phyloP scores from a whole-genome alignment of 2,113 vertebrate species.

The Pitta sordida region DNA sequence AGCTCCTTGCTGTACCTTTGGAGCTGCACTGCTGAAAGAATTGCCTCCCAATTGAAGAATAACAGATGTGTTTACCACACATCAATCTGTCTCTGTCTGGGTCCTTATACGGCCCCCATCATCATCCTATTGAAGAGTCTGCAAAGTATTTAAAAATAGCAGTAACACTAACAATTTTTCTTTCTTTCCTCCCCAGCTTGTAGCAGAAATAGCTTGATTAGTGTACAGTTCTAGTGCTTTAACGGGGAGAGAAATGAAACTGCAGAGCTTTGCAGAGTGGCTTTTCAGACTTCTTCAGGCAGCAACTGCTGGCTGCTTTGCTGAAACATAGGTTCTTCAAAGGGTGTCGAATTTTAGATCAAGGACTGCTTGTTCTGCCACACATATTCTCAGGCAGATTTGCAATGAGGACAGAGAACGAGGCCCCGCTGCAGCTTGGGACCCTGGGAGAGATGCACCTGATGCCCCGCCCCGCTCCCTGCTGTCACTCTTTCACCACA shows the following conservation, averaged over 20 bases:
- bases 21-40: neutral
- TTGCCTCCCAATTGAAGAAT: neutral
- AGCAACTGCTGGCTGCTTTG: conserved; percentile 7
- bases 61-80: conserved; percentile 41
- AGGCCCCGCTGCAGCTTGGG: neutral
- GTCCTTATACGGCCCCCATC: conserved; percentile 33
- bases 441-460: neutral
- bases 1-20: neutral
- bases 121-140: conserved; percentile 52
- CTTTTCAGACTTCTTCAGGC: conserved; percentile 51
- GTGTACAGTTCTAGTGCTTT: conserved; percentile 49
- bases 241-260: conserved; percentile 40
- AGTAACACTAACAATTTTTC: conserved; percentile 59
- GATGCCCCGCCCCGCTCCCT: neutral
- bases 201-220: conserved; percentile 70
- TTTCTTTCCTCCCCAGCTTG: conserved; percentile 49
- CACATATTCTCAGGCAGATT: neutral
- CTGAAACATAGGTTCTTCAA: conserved; percentile 40
- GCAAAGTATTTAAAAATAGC: conserved; percentile 69
- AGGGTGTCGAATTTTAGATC: conserved; percentile 42
- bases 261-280: conserved; percentile 48
- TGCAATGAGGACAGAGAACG: neutral
- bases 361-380: conserved; percentile 21
- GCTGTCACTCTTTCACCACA: neutral
- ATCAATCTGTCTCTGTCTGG: conserved; percentile 52